Percentiles rank a stretch among this genome's conserved stretches.
Conservation (phyloP, 2,113 vertebrate species). For the Pomatostomus ruficeps region DNA sequence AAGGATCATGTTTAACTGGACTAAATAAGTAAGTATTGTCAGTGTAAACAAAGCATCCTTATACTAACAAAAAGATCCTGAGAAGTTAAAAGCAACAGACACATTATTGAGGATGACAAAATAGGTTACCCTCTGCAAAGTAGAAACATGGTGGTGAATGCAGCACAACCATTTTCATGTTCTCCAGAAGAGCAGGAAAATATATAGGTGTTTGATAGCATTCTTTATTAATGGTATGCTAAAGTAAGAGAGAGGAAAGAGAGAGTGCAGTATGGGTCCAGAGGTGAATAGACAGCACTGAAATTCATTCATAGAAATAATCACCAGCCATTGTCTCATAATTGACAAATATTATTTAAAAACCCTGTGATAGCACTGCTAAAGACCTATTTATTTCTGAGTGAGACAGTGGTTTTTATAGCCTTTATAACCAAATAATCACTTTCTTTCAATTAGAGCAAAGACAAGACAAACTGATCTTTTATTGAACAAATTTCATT, state of each 20-base stretch:
- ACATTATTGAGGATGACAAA: neutral
- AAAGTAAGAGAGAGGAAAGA: neutral
- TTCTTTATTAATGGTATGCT: neutral
- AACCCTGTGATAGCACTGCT: neutral
- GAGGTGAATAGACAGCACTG: neutral
- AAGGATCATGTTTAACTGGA: neutral
- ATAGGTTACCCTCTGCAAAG: neutral
- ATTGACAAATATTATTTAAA: neutral
- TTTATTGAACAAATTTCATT: neutral
- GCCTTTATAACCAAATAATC: neutral
- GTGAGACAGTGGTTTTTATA: neutral
- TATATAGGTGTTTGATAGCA: neutral
- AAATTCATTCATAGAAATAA: neutral
- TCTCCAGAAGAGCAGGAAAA: neutral
- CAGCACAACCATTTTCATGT: neutral
- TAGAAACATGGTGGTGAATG: neutral
- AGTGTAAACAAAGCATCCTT: neutral
- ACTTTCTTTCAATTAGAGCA: neutral
- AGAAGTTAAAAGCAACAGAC: neutral
- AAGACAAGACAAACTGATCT: neutral
- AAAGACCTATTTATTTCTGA: neutral
- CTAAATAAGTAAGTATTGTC: neutral
- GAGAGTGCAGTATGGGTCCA: neutral
- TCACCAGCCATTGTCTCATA: neutral
- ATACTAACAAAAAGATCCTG: neutral